phyloP scores from a whole-genome alignment of 2,797 vertebrate species.

The Lagorchestes hirsutus region DNA sequence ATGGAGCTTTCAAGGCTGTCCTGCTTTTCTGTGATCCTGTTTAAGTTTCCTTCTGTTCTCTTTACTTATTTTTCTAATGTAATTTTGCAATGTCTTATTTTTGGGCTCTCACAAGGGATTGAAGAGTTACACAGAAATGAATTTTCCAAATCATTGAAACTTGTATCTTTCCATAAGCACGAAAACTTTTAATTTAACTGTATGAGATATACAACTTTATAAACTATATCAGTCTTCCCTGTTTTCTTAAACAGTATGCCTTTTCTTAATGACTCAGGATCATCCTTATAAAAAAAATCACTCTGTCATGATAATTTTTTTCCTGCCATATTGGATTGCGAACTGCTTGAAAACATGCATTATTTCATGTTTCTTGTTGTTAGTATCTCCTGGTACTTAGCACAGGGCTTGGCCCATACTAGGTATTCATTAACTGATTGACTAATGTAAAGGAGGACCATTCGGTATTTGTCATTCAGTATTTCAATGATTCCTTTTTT shows the following conservation, averaged over 20 bases:
- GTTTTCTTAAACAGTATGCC: neutral
- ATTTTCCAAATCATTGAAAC: constrained; percentile 35
- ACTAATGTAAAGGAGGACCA: neutral
- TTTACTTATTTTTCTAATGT: neutral
- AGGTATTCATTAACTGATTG: neutral
- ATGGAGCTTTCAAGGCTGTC: neutral
- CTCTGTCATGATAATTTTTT: neutral
- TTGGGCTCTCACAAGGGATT: neutral
- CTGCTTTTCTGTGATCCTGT: neutral
- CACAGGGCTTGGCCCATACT: neutral
- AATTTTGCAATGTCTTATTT: neutral
- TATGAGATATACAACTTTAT: neutral
- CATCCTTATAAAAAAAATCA: neutral
- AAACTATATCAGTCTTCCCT: neutral
- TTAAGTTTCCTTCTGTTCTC: neutral
- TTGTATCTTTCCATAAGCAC: constrained; percentile 4
- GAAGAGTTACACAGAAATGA: neutral
- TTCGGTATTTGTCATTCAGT: neutral
- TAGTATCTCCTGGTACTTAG: neutral
- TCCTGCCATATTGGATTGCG: neutral
- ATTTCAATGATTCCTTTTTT: neutral
- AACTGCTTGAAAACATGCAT: neutral
- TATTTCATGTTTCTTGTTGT: neutral
- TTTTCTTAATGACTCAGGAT: constrained; percentile 21
- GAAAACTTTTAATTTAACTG: constrained; percentile 19